Evolutionary conservation across 2,888 invertebrate genomes (phyloP).

Genomic region (Argyra leucocephala): DNA sequence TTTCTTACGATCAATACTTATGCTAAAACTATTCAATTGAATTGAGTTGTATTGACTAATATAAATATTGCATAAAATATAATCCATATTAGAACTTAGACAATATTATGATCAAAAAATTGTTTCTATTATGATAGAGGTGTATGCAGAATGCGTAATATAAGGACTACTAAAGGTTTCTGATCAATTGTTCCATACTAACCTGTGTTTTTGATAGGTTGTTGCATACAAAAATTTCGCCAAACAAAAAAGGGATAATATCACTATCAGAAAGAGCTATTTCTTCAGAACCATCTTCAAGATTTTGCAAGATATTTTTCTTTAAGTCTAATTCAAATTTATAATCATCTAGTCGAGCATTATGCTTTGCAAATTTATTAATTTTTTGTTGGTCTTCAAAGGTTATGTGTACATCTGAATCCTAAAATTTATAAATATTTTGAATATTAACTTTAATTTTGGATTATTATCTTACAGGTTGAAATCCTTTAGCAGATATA

Average conservation of each 20-base stretch:
- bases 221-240: constrained; percentile 81
- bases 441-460: not conserved
- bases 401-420: constrained; percentile 87
- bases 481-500: constrained; percentile 55
- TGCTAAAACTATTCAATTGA: too few species aligned
- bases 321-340: constrained; percentile 78
- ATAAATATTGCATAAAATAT: too few species aligned
- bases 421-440: constrained; percentile 35
- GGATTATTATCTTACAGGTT: constrained; percentile 51
- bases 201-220: constrained; percentile 67
- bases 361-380: constrained; percentile 88
- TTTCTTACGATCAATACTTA: too few species aligned
- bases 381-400: constrained; percentile 96
- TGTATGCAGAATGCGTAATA: too few species aligned
- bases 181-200: too few species aligned
- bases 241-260: constrained; percentile 72
- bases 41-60: too few species aligned
- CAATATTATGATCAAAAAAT: too few species aligned
- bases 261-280: constrained; percentile 69
- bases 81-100: too few species aligned
- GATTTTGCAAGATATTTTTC: constrained; percentile 82
- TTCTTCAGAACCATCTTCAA: constrained; percentile 88
- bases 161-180: too few species aligned
- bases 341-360: constrained; percentile 82
- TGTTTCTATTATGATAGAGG: too few species aligned